Evolutionary conservation across 2,888 invertebrate genomes (phyloP).

Genomic region (Microctonus brassicae): DNA sequence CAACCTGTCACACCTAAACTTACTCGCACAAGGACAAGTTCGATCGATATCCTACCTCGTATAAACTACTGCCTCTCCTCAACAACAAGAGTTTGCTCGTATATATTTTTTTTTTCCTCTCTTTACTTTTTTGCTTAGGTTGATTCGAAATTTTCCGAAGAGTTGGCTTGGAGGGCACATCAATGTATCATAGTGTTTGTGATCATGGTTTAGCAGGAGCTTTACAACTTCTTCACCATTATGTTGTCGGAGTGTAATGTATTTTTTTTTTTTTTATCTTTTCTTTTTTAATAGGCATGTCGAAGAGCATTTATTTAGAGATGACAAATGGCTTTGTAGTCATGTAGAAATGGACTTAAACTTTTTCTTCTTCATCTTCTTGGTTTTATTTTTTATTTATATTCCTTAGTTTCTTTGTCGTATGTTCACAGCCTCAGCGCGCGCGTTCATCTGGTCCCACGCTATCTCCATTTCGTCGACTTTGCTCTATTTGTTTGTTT

Average conservation of each 20-base stretch:
- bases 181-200: background rate
- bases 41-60: conserved; percentile 18
- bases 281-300: background rate
- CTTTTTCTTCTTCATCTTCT: background rate
- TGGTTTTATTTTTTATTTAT: background rate
- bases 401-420: background rate
- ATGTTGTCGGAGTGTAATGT: background rate
- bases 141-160: background rate
- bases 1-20: conserved; percentile 28
- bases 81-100: background rate
- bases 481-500: background rate
- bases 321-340: conserved; percentile 10
- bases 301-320: background rate
- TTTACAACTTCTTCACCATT: background rate
- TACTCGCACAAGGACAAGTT: conserved; percentile 1
- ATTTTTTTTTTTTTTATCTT: background rate
- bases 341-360: background rate
- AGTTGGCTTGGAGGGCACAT: background rate
- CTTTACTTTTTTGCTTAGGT: background rate
- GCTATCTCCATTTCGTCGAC: background rate
- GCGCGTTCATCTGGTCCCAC: conserved; percentile 4
- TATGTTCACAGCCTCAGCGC: conserved; percentile 15
- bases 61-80: background rate
- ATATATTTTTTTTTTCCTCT: background rate
- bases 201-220: background rate